Base-by-base conservation (phyloP, 2,113 vertebrate species). In the Ailurus styani region DNA sequence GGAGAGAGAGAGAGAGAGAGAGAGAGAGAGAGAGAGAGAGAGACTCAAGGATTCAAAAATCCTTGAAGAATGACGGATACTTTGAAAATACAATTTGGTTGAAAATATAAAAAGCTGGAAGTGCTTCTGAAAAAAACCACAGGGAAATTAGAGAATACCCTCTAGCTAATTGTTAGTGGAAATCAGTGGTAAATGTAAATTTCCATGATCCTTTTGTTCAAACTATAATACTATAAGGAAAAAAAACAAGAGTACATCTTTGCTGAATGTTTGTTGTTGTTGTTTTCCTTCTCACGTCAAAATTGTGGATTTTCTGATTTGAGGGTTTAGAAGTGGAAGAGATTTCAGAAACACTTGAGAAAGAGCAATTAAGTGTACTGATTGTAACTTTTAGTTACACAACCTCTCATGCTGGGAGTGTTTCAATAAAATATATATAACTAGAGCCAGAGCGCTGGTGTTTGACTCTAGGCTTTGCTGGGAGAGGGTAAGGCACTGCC, bases 61-160 rank as follows among this genome's bases (percentile, higher is more conserved):
- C 54, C 85, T 82, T 66, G 66, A 87, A 21, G 83, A 95, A 84
- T 52, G 55, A 84, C 50, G 47, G 77, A 82, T 50, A 72, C 23
- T 89, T 87, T 1, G 57, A 87, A 93, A 81, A 62, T 42, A 72
- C 87, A 96, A 77, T 52, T 42, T 85, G 50, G 54, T 77, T 66
- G 62, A 90, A 91, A 96, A 60, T 87, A 34, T 57, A n/a, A 79
- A 94, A 93, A 93, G 15, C 31, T 75, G 91, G 23, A 92, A 94
- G 50, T 60, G 60, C 34, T 62, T 87, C 60, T 90, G 37, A 83
- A 95, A 64, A 90, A 92, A 87, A 47, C 0, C 21, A 73, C 40
- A 37, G 50, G 60, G 31, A 64, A 93, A 81, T 93, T 62, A 75
- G 87, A 90, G 66, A 87, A 91, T 31, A 42, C 20, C 3, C 10